Conservation (phyloP, 2,797 vertebrate genomes). For the Pangasius larnaudii region DNA sequence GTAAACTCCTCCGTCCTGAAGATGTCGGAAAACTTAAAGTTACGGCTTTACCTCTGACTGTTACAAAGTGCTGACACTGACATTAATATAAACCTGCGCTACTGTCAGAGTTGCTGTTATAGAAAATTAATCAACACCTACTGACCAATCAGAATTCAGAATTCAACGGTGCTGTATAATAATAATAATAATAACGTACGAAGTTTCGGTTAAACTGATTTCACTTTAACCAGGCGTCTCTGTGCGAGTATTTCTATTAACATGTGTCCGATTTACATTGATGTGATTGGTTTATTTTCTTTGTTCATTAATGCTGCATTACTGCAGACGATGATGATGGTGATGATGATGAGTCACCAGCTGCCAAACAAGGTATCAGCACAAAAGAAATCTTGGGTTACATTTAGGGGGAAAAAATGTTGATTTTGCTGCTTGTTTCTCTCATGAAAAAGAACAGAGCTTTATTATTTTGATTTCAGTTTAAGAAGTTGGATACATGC, state of each 20-base stretch:
- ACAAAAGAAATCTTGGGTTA: neutral
- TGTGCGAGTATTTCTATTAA: neutral
- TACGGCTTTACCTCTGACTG: neutral
- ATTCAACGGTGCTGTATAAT: neutral
- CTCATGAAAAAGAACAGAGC: no score
- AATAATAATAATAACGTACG: neutral
- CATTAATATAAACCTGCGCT: no score
- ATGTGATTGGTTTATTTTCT: neutral
- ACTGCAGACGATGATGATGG: conserved; percentile 19
- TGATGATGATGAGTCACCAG: conserved; percentile 6
- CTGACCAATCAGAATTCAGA: neutral
- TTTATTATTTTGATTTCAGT: neutral
- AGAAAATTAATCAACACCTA: neutral
- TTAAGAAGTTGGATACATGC: neutral
- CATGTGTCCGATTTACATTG: neutral
- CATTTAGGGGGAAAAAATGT: neutral
- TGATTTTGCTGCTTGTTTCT: neutral
- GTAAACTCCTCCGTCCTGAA: neutral
- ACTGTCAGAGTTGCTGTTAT: no score
- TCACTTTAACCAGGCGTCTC: neutral
- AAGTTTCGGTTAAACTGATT: neutral
- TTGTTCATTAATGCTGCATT: conserved; percentile 32
- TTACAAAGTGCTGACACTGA: neutral
- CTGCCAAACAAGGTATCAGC: conserved; percentile 36
- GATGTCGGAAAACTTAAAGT: neutral